phyloP scores from a whole-genome alignment of 2,113 vertebrate species.

The Verasper variegatus region DNA sequence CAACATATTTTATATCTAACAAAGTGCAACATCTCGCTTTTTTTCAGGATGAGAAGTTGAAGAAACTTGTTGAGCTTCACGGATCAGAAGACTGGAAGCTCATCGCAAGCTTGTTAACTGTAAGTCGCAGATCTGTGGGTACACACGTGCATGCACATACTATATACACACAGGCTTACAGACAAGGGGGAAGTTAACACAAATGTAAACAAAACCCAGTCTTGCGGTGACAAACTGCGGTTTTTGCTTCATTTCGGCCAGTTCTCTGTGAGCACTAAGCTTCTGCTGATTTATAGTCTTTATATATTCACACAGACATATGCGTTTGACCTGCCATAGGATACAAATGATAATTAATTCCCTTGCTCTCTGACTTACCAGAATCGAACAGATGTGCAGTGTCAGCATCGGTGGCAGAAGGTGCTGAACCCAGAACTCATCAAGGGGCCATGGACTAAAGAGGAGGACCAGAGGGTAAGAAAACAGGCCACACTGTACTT shows the following conservation, averaged over 20 bases:
- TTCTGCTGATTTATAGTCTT: neutral
- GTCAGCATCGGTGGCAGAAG: conserved; percentile 99
- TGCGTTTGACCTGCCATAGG: neutral
- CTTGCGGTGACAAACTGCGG: neutral
- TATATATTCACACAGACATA: neutral
- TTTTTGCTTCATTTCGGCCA: neutral
- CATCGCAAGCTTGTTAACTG: conserved; percentile 94
- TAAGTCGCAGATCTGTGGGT: conserved; percentile 78
- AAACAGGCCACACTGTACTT: neutral
- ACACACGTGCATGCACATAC: conserved; percentile 1
- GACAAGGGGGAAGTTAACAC: neutral
- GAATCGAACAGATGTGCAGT: conserved; percentile 98
- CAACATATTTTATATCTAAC: neutral
- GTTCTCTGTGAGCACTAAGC: neutral
- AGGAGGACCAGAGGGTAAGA: conserved; percentile 97
- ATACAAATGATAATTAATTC: neutral
- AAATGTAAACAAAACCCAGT: neutral
- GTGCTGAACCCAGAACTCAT: conserved; percentile 99
- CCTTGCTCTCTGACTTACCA: conserved; percentile 62
- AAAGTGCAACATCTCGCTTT: conserved; percentile 46
- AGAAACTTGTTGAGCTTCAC: conserved; percentile 96
- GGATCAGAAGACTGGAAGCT: conserved; percentile 99
- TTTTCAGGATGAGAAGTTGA: conserved; percentile 95
- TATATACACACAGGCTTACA: neutral
- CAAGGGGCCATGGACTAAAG: conserved; percentile 99